These are phyloP conservation scores for Adelognathus sp. DNA, from an alignment of 2,888 invertebrate species.

Conservation along the genomic window DNA sequence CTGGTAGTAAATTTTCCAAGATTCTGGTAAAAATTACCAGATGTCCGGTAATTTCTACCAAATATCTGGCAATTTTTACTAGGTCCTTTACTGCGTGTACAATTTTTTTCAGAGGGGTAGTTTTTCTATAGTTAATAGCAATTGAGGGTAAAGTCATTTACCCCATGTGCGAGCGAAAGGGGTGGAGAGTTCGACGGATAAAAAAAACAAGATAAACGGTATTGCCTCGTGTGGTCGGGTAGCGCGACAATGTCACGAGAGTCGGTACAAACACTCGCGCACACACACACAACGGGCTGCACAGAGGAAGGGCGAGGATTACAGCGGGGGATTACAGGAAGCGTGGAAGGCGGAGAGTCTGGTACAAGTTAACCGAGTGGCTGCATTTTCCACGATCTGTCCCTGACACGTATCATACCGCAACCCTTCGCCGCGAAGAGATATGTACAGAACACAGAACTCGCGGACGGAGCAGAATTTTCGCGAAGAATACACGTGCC, in stretches of 20 bases:
- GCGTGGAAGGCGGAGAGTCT: background rate
- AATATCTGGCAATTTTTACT: too few species aligned
- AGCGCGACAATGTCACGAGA: constrained; percentile 11
- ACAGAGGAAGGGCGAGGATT: constrained; percentile 1
- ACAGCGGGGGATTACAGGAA: background rate
- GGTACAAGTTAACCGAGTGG: constrained; percentile 47
- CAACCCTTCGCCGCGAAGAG: constrained; percentile 2
- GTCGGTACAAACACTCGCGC: constrained; percentile 18
- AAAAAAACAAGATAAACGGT: constrained; percentile 11
- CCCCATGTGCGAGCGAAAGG: too few species aligned
- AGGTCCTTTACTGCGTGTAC: too few species aligned
- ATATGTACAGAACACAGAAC: background rate
- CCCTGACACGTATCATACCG: constrained; percentile 48
- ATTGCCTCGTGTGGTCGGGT: constrained; percentile 20
- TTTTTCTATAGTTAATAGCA: too few species aligned
- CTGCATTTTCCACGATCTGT: constrained; percentile 47
- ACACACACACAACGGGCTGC: too few species aligned
- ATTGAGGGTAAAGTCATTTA: too few species aligned
- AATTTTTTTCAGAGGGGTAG: too few species aligned
- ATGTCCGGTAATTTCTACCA: too few species aligned
- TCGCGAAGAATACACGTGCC: constrained; percentile 16
- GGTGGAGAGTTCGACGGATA: background rate
- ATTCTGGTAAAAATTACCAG: too few species aligned
- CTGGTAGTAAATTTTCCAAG: too few species aligned
- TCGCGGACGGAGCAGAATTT: constrained; percentile 17